A percentile compares a stretch with the other conserved stretches of the same genome.
Conservation (phyloP, 2,797 vertebrate genomes). For the Anabas testudineus region DNA sequence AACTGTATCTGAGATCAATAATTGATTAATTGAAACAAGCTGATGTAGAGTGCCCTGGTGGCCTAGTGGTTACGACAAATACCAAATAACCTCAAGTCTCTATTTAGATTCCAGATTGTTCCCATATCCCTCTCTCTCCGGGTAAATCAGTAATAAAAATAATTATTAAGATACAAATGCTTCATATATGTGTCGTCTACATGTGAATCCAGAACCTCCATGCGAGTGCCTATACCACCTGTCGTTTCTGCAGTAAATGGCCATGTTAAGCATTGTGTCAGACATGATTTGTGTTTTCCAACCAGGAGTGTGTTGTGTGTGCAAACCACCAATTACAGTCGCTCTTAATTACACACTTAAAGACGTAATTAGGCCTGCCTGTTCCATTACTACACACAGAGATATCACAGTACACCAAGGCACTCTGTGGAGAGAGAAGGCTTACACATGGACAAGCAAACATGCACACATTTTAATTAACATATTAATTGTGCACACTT, state of each 20-base stretch:
- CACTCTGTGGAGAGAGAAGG: slow-evolving; percentile 49
- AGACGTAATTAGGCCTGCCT: slow-evolving; percentile 79
- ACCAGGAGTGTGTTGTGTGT: slow-evolving; percentile 67
- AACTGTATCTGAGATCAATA: not conserved
- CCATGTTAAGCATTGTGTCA: slow-evolving; percentile 62
- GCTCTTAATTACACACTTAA: slow-evolving; percentile 80
- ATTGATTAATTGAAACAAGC: not conserved
- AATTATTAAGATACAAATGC: not conserved
- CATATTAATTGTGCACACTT: slow-evolving; percentile 46
- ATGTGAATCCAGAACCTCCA: not conserved
- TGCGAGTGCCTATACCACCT: slow-evolving; percentile 7
- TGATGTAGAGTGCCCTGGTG: not conserved
- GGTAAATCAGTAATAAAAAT: not conserved
- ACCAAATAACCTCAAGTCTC: not conserved
- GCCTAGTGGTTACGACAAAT: not conserved
- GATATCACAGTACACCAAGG: slow-evolving; percentile 60
- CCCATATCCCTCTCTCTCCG: not conserved
- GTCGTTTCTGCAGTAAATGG: slow-evolving; percentile 36
- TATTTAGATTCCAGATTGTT: not conserved
- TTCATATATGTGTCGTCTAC: not conserved
- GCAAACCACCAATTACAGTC: slow-evolving; percentile 79
- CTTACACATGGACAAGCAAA: slow-evolving; percentile 43
- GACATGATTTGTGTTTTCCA: slow-evolving; percentile 73
- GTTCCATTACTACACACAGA: slow-evolving; percentile 71
- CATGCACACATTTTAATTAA: slow-evolving; percentile 51